phyloP scores from a whole-genome alignment of 2,113 vertebrate genomes.

The Trichechus manatus region DNA sequence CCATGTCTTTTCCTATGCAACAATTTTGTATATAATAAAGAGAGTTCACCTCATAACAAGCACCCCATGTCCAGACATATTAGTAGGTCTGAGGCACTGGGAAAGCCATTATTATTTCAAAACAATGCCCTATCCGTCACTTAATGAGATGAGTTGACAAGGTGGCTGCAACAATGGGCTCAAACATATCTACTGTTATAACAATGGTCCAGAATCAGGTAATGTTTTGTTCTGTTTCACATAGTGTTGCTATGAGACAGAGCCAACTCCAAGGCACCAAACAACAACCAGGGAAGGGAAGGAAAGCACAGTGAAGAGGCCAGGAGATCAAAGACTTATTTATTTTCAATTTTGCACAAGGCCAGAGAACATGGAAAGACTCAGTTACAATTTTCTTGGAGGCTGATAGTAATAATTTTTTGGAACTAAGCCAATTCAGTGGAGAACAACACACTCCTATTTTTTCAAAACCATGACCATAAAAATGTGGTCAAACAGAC shows the following conservation, averaged over 20 bases:
- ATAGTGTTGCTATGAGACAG: too few relatives aligned
- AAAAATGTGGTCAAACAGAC: not conserved
- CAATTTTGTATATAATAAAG: not conserved
- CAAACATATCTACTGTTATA: not conserved
- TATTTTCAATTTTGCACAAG: not conserved
- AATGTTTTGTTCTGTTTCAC: too few relatives aligned
- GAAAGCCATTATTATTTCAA: constrained; percentile 8
- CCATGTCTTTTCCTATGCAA: not conserved
- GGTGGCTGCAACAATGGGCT: not conserved
- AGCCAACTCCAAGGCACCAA: too few relatives aligned
- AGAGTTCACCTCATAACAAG: not conserved
- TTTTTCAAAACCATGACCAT: not conserved
- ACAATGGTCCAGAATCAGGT: not conserved
- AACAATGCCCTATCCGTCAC: not conserved
- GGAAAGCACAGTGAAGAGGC: not conserved
- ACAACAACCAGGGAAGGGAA: not conserved
- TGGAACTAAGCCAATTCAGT: not conserved
- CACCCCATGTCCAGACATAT: not conserved
- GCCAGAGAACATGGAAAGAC: not conserved
- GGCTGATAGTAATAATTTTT: not conserved
- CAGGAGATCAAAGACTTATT: not conserved
- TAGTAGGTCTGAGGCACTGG: not conserved
- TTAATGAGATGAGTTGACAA: not conserved
- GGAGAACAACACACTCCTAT: not conserved
- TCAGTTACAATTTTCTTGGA: not conserved